Base-by-base conservation (phyloP, 1,140 invertebrate genomes). In the Melitaea cinxia region DNA sequence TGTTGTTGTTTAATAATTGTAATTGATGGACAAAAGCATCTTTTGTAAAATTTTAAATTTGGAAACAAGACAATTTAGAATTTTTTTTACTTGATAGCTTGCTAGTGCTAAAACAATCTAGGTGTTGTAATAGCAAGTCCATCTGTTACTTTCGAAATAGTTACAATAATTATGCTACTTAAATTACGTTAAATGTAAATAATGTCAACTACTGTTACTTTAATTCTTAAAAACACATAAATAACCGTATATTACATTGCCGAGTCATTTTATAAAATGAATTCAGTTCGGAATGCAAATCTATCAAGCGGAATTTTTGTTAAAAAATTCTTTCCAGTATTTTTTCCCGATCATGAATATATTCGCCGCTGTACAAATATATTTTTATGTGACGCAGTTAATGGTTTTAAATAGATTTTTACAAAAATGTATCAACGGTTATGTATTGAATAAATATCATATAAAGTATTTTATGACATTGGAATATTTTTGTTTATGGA, bases 231-330 rank as follows among this genome's bases (percentile, higher is more conserved):
- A 47, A 47, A 45, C 23, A 23, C 9, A 7, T 2, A 15, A 45
- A 47, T 21, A 7, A n/a, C 3, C 19, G 19, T 47, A 23, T 47
- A 21, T 21, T 3, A 23, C 19, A 0, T 30, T 64, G 60, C 59
- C 56, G 33, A 60, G 52, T 47, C 19, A 47, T 65, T 65, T 56
- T 49, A 30, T 57, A 14, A 24, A 52, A 65, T 61, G 59, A 64
- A 69, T 65, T 65, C 52, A 69, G 64, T 60, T 61, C 61, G 52
- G 39, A 55, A 65, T 69, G 52, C 61, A 65, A 69, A 69, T 69
- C 52, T 63, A 61, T 69, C 61, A 65, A 59, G 39, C 37, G 67
- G 33, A 52, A 35, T 68, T 69, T 61, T 65, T 59, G 23, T 57
- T 37, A 59, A 53, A 64, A 60, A 59, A 37, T 45, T 57, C 39